A percentile compares a stretch with the other conserved stretches of the same genome.
Conservation (phyloP, 2,113 vertebrate genomes). For the Tursiops truncatus region DNA sequence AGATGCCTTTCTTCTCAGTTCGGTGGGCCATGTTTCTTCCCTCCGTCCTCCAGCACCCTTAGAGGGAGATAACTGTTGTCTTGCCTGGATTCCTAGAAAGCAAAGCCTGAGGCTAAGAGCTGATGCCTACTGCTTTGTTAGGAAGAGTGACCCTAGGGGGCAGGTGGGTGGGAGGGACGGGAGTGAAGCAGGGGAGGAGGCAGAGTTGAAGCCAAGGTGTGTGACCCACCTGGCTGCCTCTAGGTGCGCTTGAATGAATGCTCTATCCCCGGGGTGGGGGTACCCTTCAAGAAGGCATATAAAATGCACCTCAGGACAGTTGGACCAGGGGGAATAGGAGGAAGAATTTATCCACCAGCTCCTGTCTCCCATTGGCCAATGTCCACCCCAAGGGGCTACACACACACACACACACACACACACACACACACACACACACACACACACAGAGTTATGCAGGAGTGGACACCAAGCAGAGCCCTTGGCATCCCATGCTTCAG, state of each 20-base stretch:
- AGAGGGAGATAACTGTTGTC: neutral
- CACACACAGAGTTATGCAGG: too few relatives aligned
- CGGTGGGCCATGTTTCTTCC: neutral
- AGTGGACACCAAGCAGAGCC: neutral
- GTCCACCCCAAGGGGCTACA: neutral
- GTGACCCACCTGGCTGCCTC: neutral
- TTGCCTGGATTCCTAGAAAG: neutral
- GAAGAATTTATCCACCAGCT: neutral
- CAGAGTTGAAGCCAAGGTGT: neutral
- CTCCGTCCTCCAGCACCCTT: neutral
- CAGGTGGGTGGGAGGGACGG: neutral
- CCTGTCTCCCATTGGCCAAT: neutral
- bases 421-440: accelerated
- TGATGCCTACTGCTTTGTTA: neutral
- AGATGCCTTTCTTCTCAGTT: neutral
- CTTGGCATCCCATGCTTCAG: neutral
- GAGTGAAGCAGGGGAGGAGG: neutral
- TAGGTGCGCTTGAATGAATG: neutral
- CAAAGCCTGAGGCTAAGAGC: neutral
- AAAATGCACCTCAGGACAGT: neutral
- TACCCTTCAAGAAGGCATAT: neutral
- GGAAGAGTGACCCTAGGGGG: neutral
- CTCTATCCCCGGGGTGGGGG: neutral
- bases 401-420: too few relatives aligned
- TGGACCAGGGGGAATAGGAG: neutral